phyloP scores from a whole-genome alignment of 35 echinoderm and acorn worm genomes.

The Anneissia japonica region DNA sequence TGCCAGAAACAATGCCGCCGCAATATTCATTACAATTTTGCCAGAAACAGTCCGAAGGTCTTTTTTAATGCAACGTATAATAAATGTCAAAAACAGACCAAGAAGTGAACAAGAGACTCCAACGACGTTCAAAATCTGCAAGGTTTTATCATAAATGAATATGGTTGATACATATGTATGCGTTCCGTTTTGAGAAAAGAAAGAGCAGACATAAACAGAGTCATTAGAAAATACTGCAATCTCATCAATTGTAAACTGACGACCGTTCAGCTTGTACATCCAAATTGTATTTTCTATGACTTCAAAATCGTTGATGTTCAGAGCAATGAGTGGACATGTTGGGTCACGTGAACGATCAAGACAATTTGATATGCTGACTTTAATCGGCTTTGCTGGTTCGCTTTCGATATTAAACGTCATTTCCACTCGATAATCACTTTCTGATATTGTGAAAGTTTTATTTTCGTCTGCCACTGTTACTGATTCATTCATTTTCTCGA shows the following conservation, averaged over 20 bases:
- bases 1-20: neutral
- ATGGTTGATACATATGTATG: neutral
- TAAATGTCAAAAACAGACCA: neutral
- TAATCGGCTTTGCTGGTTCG: neutral
- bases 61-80: neutral
- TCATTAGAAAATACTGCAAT: neutral
- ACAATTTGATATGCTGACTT: neutral
- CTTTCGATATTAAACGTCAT: neutral
- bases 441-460: neutral
- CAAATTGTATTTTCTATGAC: neutral
- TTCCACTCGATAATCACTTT: neutral
- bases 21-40: neutral
- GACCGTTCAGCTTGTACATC: neutral
- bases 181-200: neutral
- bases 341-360: neutral
- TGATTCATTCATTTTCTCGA: neutral
- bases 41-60: neutral
- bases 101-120: neutral
- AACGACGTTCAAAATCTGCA: neutral
- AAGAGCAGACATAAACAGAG: neutral
- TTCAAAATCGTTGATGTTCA: neutral
- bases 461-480: neutral
- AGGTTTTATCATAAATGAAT: neutral
- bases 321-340: neutral
- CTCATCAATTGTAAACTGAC: neutral